Percentiles rank a stretch among this genome's conserved stretches.
phyloP scores from a whole-genome alignment of 2,888 invertebrate genomes.

The Thera britannica region DNA sequence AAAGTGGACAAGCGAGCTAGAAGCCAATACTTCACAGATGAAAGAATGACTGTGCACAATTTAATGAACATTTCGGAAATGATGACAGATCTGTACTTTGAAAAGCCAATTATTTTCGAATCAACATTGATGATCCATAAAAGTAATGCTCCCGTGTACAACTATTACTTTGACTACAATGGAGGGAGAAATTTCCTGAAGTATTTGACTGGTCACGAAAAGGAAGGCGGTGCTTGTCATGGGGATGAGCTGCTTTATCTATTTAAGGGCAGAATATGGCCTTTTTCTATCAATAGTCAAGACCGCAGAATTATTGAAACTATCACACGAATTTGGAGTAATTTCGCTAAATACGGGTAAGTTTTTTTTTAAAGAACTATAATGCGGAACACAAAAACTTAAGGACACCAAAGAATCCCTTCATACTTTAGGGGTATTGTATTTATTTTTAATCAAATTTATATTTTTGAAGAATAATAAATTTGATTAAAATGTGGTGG shows the following conservation, averaged over 20 bases:
- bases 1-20: slow-evolving; percentile 55
- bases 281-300: slow-evolving; percentile 55
- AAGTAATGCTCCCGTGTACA: slow-evolving; percentile 58
- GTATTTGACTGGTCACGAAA: slow-evolving; percentile 50
- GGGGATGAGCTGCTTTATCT: slow-evolving; percentile 75
- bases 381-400: no score
- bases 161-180: slow-evolving; percentile 69
- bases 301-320: slow-evolving; percentile 62
- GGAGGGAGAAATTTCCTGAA: slow-evolving; percentile 71
- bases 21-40: slow-evolving; percentile 75
- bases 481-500: no score
- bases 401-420: no score
- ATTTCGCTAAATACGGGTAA: slow-evolving; percentile 77
- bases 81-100: slow-evolving; percentile 74
- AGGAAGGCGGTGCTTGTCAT: slow-evolving; percentile 66
- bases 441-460: no score
- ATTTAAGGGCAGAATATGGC: slow-evolving; percentile 62
- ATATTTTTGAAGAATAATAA: no score
- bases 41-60: slow-evolving; percentile 67
- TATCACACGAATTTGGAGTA: slow-evolving; percentile 72
- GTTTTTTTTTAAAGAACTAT: slow-evolving; percentile 23
- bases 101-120: slow-evolving; percentile 68
- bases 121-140: slow-evolving; percentile 51
- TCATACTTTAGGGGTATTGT: no score
- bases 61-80: slow-evolving; percentile 64